Evolutionary conservation across 2,888 invertebrate species (phyloP), one percentile per base, ranked within the genome.

Genomic region (Erannis defoliaria): DNA sequence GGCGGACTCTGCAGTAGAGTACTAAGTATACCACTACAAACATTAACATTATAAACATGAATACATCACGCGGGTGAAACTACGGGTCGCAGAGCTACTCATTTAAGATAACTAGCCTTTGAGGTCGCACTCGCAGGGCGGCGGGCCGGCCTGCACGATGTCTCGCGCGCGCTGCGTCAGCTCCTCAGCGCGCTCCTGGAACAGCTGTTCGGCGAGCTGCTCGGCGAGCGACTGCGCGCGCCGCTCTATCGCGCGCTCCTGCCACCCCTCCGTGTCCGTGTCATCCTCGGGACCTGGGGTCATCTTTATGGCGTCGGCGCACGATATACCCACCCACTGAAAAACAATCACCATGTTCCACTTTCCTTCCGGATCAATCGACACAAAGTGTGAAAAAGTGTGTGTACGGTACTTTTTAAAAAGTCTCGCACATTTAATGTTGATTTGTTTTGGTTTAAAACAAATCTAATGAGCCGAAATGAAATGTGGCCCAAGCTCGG

Each of bases 311-410:
- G 55, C 58, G 62, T 90, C 89, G 10, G 83, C 89, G 62, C 92
- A 91, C 1, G 84, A 76, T 46, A 70, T 67, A 14, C 89, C 89
- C 31, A 90, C 79, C 92, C 92, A 92, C 92, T 92, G 56, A 4
- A 67, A 55, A 26, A 31, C 12, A 8, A 14, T 1, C 0, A 21
- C 5, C n/a, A 38, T 10, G 10, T 1, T 18, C 1, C 16, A n/a
- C n/a, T n/a, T n/a, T n/a, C n/a, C n/a, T n/a, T n/a, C n/a, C n/a
- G n/a, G n/a, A n/a, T n/a, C n/a, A n/a, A n/a, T n/a, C n/a, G n/a
- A n/a, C n/a, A n/a, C n/a, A n/a, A n/a, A n/a, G n/a, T n/a, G n/a
- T n/a, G n/a, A n/a, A n/a, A n/a, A n/a, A n/a, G n/a, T n/a, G n/a
- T n/a, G n/a, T n/a, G n/a, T n/a, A n/a, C n/a, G n/a, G n/a, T n/a